Base-by-base conservation (phyloP, 2,888 invertebrate species). In the Chloromyia formosa region DNA sequence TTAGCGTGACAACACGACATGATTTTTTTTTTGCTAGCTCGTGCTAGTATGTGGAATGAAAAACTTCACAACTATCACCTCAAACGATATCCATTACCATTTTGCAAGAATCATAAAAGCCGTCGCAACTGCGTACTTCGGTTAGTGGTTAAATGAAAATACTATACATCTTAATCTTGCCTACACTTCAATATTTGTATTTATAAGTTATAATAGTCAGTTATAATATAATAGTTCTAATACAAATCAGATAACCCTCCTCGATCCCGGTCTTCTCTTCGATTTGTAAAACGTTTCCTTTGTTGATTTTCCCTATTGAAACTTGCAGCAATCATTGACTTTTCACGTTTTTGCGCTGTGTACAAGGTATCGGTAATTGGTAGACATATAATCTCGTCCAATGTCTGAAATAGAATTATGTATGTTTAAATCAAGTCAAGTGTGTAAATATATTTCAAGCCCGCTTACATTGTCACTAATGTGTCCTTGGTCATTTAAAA, bases 401-500 rank as follows among this genome's bases (percentile, higher is more conserved):
- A 71, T 10, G 62, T 64, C 77, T 77, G 22, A 7, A 75, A 75
- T 42, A 66, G 4, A 71, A 20, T 20, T 4, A 56, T 56, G 14
- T 12, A 53, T 3, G 3, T 53, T 5, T 53, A 53, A 53, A 16
- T 53, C 3, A 10, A 56, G 20, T 4, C 5, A 56, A 20, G 16
- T 56, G 16, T 16, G 10, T 5, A 16, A 56, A n/a, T 16, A 64
- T 1, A 18, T 7, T n/a, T 42, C n/a, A 40, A 69, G 35, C n/a
- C 35, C 56, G 40, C 42, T 45, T 71, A 73, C 77, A 53, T 73
- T 16, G 1, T 78, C 76, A 10, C 71, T 40, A 12, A 78, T 75
- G 45, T 78, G 76, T 1, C 77, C 78, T 40, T 77, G 62, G n/a
- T 89, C 88, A 75, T 80, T 83, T 10, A 92, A 84, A 0, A 88